These are phyloP conservation scores for Synanthedon vespiformis DNA, from an alignment of 2,888 invertebrate genomes.

Conservation along the genomic window DNA sequence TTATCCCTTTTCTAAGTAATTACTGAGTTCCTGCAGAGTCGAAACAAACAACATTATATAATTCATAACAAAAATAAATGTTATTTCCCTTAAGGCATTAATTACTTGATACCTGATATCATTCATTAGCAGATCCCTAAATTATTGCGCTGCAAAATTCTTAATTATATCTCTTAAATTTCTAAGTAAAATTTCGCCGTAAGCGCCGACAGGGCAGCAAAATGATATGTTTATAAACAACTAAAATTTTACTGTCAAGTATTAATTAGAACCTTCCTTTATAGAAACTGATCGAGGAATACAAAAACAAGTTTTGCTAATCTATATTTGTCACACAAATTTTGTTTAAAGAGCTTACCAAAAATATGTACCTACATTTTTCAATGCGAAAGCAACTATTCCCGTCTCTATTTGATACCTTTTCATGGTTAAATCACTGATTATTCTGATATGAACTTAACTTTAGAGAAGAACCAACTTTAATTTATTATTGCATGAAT, in stretches of 20 bases:
- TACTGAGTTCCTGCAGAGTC: no score
- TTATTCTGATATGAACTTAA: no score
- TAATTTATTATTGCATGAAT: no score
- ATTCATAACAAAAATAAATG: slow-evolving; percentile 37
- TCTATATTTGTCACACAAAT: no score
- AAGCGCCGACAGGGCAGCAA: slow-evolving; percentile 53
- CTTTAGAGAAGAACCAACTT: no score
- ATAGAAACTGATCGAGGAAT: not conserved
- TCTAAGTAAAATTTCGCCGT: slow-evolving; percentile 66
- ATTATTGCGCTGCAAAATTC: slow-evolving; percentile 67
- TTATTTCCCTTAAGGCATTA: slow-evolving; percentile 51
- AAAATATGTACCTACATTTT: no score
- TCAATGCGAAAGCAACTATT: no score
- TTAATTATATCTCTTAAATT: slow-evolving; percentile 71
- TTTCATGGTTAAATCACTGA: no score
- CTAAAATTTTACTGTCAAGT: slow-evolving; percentile 52
- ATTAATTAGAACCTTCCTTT: slow-evolving; percentile 26
- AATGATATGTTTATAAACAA: slow-evolving; percentile 69
- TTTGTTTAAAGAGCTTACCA: no score
- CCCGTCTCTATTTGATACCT: no score
- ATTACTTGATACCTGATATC: slow-evolving; percentile 67
- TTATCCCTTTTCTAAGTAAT: no score
- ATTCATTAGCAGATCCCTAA: slow-evolving; percentile 65
- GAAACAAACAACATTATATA: not conserved
- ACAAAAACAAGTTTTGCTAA: no score